Evolutionary conservation across 2,888 invertebrate genomes (phyloP).

Genomic region (Hoplodrina ambigua): DNA sequence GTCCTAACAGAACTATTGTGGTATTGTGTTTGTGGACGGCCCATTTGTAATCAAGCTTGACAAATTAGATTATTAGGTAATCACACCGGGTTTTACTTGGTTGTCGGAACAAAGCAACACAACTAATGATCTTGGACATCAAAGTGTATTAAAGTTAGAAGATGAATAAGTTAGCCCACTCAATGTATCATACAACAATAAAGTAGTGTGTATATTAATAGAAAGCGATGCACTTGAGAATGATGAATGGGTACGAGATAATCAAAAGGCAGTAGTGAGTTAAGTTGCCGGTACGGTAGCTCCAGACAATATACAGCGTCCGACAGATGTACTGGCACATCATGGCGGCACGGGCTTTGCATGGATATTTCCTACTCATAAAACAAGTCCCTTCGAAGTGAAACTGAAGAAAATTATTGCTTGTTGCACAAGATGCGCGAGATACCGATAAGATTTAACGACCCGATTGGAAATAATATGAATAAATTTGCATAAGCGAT

Average conservation of each 20-base stretch:
- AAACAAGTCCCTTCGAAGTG: conserved; percentile 18
- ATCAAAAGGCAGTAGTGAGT: conserved; percentile 68
- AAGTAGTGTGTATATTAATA: conserved; percentile 65
- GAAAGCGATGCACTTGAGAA: conserved; percentile 70
- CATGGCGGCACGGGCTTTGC: conserved; percentile 34
- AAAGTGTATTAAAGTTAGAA: conserved; percentile 45
- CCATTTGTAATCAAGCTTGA: conserved; percentile 76
- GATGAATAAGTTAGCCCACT: conserved; percentile 41
- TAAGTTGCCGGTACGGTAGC: conserved; percentile 66
- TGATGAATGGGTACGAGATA: conserved; percentile 73
- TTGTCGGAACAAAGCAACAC: conserved; percentile 46
- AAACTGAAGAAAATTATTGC: conserved; percentile 25
- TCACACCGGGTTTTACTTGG: conserved; percentile 56
- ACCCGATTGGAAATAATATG: conserved; percentile 46
- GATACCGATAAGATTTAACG: conserved; percentile 48
- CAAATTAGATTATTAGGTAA: conserved; percentile 73
- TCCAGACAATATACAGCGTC: conserved; percentile 61
- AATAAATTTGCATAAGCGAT: conserved; percentile 50
- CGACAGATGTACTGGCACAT: conserved; percentile 53
- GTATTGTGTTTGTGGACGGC: conserved; percentile 72
- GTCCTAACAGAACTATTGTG: conserved; percentile 73
- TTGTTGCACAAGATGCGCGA: conserved; percentile 25
- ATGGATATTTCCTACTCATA: conserved; percentile 31
- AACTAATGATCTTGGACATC: conserved; percentile 53
- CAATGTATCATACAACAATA: conserved; percentile 57